These are phyloP conservation scores for Zhuqinia jingwanae DNA, from an alignment of 2,888 invertebrate species.

Conservation along the genomic window DNA sequence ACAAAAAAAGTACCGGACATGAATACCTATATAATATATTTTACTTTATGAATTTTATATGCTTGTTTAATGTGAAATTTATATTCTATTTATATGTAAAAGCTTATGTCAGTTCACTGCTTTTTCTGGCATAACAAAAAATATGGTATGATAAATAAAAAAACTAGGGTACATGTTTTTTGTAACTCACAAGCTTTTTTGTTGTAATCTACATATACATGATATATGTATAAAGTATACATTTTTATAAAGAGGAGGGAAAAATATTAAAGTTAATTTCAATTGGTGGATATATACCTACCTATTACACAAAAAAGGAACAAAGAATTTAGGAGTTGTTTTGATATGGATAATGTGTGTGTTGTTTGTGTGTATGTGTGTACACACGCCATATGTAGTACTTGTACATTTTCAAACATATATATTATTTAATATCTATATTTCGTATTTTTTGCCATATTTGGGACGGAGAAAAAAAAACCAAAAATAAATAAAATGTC, in stretches of 20 bases:
- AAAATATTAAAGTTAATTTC: conserved; percentile 1
- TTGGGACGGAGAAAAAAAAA: conserved; percentile 47
- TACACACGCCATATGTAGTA: too few species aligned
- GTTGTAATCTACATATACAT: conserved; percentile 44
- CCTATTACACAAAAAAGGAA: not conserved
- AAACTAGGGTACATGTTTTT: too few species aligned
- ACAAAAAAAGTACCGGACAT: not conserved
- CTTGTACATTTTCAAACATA: too few species aligned
- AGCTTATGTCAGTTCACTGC: conserved; percentile 15
- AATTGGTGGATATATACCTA: too few species aligned
- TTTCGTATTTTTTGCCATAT: too few species aligned
- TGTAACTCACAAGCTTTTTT: conserved; percentile 21
- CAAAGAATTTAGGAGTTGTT: conserved; percentile 7
- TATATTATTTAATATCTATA: not conserved
- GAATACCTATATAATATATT: not conserved
- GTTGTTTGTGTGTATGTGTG: too few species aligned
- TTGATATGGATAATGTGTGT: conserved; percentile 11
- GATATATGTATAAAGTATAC: not conserved
- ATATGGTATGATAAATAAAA: too few species aligned
- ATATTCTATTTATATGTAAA: not conserved
- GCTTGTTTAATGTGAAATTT: not conserved
- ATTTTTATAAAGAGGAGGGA: not conserved
- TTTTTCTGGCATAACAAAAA: too few species aligned
- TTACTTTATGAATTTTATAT: not conserved
- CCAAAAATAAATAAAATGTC: not conserved